Conservation (phyloP, 2,113 vertebrate species). For the Acrocephalus arundinaceus region DNA sequence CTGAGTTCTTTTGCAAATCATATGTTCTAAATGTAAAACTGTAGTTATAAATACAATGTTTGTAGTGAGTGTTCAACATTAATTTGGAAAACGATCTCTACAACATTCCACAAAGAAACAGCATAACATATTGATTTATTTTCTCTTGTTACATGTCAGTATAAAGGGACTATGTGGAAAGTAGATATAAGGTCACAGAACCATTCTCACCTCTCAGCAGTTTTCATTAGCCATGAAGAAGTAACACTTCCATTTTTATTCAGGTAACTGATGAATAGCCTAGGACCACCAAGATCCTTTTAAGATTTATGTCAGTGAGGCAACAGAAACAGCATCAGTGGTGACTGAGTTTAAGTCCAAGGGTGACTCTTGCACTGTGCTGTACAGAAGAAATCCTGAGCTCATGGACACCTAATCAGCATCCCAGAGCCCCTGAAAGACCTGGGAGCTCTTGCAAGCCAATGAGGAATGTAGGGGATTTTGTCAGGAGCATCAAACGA, state of each 20-base stretch:
- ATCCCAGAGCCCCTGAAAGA: too few species aligned
- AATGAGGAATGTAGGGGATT: neutral
- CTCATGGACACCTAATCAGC: neutral
- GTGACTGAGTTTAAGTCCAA: neutral
- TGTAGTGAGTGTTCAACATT: neutral
- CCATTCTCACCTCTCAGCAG: neutral
- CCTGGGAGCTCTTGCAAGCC: neutral
- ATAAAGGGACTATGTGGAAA: neutral
- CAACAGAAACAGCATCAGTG: neutral
- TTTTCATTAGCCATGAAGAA: neutral
- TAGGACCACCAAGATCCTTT: neutral
- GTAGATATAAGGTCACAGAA: neutral
- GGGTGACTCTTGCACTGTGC: neutral
- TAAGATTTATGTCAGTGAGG: neutral
- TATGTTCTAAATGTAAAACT: neutral
- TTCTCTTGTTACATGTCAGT: neutral
- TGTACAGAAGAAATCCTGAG: neutral
- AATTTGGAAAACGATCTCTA: neutral
- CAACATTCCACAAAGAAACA: conserved; percentile 2
- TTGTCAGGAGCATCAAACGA: neutral
- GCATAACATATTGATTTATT: neutral
- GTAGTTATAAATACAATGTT: neutral
- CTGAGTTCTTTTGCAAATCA: neutral
- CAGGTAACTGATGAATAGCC: neutral
- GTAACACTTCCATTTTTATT: neutral